These are phyloP conservation scores for Plodia interpunctella DNA, from an alignment of 1,140 invertebrate species.

Conservation along the genomic window DNA sequence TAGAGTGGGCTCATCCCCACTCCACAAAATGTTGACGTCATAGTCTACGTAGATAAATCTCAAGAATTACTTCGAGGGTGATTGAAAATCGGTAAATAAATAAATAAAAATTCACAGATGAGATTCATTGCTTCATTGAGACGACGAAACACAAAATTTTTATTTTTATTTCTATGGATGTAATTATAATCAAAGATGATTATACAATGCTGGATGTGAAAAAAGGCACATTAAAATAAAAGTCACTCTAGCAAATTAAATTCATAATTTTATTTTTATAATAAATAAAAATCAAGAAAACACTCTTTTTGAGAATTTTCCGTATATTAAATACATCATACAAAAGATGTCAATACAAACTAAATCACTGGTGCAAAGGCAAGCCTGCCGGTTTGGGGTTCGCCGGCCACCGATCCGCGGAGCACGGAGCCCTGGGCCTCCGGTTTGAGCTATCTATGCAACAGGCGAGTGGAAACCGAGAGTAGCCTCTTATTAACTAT, in stretches of 20 bases:
- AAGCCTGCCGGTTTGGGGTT: slow-evolving; percentile 67
- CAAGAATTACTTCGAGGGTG: too few species aligned
- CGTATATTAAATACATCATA: slow-evolving; percentile 76
- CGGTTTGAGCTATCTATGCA: slow-evolving; percentile 52
- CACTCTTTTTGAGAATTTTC: slow-evolving; percentile 70
- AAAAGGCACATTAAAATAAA: slow-evolving; percentile 35
- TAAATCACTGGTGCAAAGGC: slow-evolving; percentile 77
- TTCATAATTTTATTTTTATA: slow-evolving; percentile 76
- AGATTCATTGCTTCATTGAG: too few species aligned
- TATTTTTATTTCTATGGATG: too few species aligned
- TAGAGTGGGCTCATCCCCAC: too few species aligned
- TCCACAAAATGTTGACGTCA: too few species aligned
- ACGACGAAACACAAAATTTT: too few species aligned
- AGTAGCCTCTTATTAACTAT: slow-evolving; percentile 63
- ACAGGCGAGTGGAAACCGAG: slow-evolving; percentile 65
- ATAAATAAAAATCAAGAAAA: slow-evolving; percentile 76
- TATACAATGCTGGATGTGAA: too few species aligned
- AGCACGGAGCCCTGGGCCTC: slow-evolving; percentile 24
- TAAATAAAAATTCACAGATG: too few species aligned
- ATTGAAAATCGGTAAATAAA: too few species aligned
- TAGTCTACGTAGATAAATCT: too few species aligned
- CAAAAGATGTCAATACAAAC: slow-evolving; percentile 76
- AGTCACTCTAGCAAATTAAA: slow-evolving; percentile 71
- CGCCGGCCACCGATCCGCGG: slow-evolving; percentile 30
- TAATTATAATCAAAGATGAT: not conserved